These are phyloP conservation scores for Damaliscus lunatus DNA, from an alignment of 2,113 vertebrate genomes.

Conservation along the genomic window DNA sequence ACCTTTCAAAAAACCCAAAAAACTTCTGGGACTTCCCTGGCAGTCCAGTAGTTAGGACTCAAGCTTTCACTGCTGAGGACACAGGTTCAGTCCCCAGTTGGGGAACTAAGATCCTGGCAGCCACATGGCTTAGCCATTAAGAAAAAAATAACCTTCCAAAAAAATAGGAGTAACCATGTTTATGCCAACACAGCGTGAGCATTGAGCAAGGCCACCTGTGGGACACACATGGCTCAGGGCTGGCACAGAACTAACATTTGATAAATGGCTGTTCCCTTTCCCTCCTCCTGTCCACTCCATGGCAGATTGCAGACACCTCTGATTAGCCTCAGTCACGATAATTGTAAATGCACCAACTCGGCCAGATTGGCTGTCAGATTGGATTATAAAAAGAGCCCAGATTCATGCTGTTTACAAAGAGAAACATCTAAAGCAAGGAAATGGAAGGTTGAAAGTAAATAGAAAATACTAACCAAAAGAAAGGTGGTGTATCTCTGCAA, in stretches of 20 bases:
- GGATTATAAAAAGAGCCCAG: neutral
- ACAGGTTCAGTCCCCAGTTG: neutral
- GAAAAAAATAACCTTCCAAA: neutral
- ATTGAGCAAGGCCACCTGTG: neutral
- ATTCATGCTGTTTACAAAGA: neutral
- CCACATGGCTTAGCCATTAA: neutral
- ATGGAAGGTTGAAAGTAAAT: neutral
- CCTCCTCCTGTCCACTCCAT: neutral
- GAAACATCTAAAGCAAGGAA: neutral
- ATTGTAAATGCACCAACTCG: neutral
- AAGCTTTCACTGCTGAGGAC: neutral
- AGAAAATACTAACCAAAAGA: neutral
- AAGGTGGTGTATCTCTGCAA: neutral
- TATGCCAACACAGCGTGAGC: neutral
- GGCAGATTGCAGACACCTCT: neutral
- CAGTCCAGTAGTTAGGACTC: neutral
- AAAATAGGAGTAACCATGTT: neutral
- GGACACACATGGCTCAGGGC: neutral
- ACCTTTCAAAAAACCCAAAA: neutral
- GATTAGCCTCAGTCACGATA: neutral
- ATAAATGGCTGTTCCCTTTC: neutral
- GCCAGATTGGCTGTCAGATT: neutral
- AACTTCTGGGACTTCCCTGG: neutral
- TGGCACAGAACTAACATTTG: neutral
- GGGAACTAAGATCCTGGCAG: neutral